phyloP scores from a whole-genome alignment of 2,888 invertebrate species.

The Nephrotoma flavescens region DNA sequence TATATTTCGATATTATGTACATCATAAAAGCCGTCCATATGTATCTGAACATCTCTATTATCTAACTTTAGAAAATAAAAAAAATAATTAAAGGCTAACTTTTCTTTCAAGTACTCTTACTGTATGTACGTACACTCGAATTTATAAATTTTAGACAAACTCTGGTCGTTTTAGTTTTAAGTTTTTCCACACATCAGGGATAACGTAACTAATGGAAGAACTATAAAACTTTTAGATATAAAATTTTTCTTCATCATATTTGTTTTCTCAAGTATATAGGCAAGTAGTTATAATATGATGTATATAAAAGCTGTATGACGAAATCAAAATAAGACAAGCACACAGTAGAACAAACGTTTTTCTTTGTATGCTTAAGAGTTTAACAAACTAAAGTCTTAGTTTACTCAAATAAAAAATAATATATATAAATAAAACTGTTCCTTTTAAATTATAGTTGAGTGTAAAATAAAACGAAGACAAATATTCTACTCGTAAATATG shows the following conservation, averaged over 20 bases:
- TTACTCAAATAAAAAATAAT: background rate
- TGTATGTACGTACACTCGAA: background rate
- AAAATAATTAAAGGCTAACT: background rate
- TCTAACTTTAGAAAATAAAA: background rate
- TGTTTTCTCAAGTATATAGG: background rate
- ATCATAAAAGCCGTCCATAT: no score
- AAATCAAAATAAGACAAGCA: background rate
- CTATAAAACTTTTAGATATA: background rate
- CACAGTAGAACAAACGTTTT: background rate
- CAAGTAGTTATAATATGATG: background rate
- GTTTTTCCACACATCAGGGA: background rate
- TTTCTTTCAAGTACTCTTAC: background rate
- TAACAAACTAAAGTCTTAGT: background rate
- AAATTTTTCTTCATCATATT: background rate
- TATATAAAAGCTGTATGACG: background rate
- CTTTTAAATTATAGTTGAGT: no score
- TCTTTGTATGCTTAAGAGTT: background rate
- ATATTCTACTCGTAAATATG: background rate
- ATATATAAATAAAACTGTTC: background rate
- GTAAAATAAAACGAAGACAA: background rate
- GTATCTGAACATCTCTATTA: no score
- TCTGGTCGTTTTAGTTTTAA: background rate
- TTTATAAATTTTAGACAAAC: background rate
- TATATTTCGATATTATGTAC: no score
- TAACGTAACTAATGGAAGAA: background rate